Base-by-base conservation (phyloP, 2,888 invertebrate genomes). In the Acanthosepion esculentum region DNA sequence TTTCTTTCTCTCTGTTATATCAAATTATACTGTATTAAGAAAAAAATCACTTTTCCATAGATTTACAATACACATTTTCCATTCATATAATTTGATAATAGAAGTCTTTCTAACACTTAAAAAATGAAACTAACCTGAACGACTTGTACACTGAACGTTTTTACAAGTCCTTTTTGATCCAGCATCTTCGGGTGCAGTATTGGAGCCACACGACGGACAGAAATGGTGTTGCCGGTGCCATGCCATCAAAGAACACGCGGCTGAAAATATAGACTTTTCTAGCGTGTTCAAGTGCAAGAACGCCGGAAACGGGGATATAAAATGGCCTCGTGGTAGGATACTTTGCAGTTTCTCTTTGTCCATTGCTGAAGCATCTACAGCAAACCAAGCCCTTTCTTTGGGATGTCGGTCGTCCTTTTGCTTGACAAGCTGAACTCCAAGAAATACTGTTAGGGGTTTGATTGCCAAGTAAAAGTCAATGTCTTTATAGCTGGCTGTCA, bases 171-270 rank as follows among this genome's bases (percentile, higher is more conserved):
- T 95, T 95, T 97, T 97, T 95, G 97, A 97, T 1, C 97, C 97
- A 6, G 96, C 97, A 91, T 97, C 97, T 41, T 96, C 96, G 53
- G 97, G 94, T 26, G 94, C 95, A 55, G 97, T 96, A 23, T 96
- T 95, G 33, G 96, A 96, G 10, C 97, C 97, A 96, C 98, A 98
- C 6, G 97, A 97, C 10, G 98, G 97, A 96, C 98, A 98, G 95
- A 97, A 97, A 92, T 96, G 95, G 95, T 97, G 97, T 0, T 97
- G 96, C 91, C 97, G 96, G 95, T 97, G 97, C 98, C 98, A 98
- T 33, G 97, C 97, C 93, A 98, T 95, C 93, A 98, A 96, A 1
- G 97, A 96, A 78, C 97, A 95, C 8, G 97, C 97, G 95, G 97
- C 97, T 48, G 97, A 97, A 95, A 96, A 97, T 55, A 97, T 96